Conservation (phyloP, 1,140 invertebrate species). For the Bacillus rossius region DNA sequence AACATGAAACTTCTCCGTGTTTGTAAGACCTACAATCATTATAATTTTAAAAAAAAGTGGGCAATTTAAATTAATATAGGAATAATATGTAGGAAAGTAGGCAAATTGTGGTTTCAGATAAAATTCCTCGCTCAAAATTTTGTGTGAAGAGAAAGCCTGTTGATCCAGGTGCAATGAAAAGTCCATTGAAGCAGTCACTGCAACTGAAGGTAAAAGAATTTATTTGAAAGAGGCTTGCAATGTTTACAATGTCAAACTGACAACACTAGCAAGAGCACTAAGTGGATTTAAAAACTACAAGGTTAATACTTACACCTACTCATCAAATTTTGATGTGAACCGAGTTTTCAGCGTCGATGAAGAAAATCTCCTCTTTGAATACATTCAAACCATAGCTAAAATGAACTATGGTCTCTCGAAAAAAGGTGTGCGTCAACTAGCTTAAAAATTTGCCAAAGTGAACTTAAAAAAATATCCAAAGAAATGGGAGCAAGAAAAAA, state of each 20-base stretch:
- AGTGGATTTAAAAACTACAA: neutral
- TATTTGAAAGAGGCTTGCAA: neutral
- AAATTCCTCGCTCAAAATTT: neutral
- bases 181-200: neutral
- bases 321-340: constrained; percentile 3
- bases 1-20: too few relatives aligned
- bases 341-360: constrained; percentile 4
- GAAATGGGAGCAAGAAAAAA: too few relatives aligned
- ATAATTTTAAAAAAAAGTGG: too few relatives aligned
- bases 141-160: neutral
- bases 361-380: neutral
- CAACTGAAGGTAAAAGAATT: constrained; percentile 2
- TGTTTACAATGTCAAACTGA: constrained; percentile 4
- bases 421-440: neutral
- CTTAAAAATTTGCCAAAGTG: too few relatives aligned
- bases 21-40: too few relatives aligned
- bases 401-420: constrained; percentile 11
- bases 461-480: too few relatives aligned
- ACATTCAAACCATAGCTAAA: constrained; percentile 8
- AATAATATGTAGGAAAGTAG: too few relatives aligned
- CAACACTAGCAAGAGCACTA: constrained; percentile 3
- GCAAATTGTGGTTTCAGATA: neutral
- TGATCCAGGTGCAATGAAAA: constrained; percentile 2
- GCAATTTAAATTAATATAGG: too few relatives aligned
- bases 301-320: constrained; percentile 3